phyloP scores from a whole-genome alignment of 2,113 vertebrate species.

The Embiotoca jacksoni region DNA sequence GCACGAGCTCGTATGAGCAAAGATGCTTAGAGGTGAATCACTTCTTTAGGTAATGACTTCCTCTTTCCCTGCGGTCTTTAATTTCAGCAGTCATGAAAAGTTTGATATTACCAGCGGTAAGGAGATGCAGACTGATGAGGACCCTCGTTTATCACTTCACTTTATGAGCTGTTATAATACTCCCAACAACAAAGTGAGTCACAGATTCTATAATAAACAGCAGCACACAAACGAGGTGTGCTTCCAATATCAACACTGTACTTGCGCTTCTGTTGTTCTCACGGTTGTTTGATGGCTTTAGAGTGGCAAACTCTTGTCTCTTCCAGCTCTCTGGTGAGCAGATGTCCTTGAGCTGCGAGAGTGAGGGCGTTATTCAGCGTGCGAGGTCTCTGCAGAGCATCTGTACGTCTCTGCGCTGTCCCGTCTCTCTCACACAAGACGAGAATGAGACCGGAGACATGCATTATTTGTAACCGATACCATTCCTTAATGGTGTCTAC shows the following conservation, averaged over 20 bases:
- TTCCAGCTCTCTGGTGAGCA: constrained; percentile 46
- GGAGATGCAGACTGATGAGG: constrained; percentile 58
- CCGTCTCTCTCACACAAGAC: constrained; percentile 69
- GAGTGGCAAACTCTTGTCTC: constrained; percentile 12
- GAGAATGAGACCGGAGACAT: constrained; percentile 79
- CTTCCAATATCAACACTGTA: constrained; percentile 6
- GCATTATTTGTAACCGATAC: constrained; percentile 87
- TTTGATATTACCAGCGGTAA: constrained; percentile 45
- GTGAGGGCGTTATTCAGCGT: constrained; percentile 52
- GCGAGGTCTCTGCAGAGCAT: constrained; percentile 61
- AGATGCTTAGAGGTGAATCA: constrained; percentile 50
- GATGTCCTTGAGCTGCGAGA: constrained; percentile 67
- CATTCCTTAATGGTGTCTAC: constrained; percentile 82
- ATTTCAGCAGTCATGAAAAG: constrained; percentile 60
- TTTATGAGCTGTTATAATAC: constrained; percentile 52
- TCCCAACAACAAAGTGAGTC: constrained; percentile 35
- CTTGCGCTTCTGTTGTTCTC: constrained; percentile 25
- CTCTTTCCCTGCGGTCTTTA: constrained; percentile 46
- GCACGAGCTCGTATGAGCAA: constrained; percentile 2
- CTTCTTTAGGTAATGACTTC: constrained; percentile 51
- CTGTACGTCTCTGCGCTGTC: constrained; percentile 51
- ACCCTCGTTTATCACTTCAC: constrained; percentile 35
- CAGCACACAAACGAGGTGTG: neutral
- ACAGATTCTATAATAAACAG: constrained; percentile 18
- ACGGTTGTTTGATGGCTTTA: constrained; percentile 40